Base-by-base conservation (phyloP, 2,888 invertebrate species). In the Operophtera brumata region DNA sequence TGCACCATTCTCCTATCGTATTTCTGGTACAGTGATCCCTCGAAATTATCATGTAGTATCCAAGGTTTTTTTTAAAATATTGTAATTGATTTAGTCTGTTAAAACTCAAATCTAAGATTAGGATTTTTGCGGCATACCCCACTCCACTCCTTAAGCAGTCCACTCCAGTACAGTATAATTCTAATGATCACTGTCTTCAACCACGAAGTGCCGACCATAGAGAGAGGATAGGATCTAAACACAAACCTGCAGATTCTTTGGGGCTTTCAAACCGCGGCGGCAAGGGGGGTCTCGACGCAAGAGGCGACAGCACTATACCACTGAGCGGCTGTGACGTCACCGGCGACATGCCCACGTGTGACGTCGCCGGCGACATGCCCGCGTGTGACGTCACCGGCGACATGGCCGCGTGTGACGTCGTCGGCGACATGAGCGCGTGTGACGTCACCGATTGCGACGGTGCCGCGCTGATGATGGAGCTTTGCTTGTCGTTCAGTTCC, bases 401-500 rank as follows among this genome's bases (percentile, higher is more conserved):
- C 51, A 47, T 55, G 59, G 39, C 47, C 1, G 63, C 41, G 0
- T 68, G 64, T 61, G 63, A 66, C 57, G 66, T 59, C 9, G 11
- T 42, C 47, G 47, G 45, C 39, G 52, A 66, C 54, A 49, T 57
- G 61, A 69, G 58, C 45, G 47, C 25, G 20, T 77, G 69, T 41
- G 56, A 49, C 32, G 53, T 44, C 28, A 53, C 35, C 5, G 70
- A 62, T 1, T 67, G 67, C 0, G 61, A 53, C 0, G 80, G 80
- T 0, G 80, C 66, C 0, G 85, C 85, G 28, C 84, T 84, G 52
- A 88, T 84, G 39, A 90, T 88, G 6, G 89, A 89, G 45, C 86
- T 86, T 56, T 86, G 88, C 4, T 78, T 86, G 10, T 90, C 90
- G 60, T 87, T 88, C 43, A 82, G 86, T 62, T 90, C 90, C 0